Conservation (phyloP, 1,140 invertebrate species). For the Trichogramma pretiosum region DNA sequence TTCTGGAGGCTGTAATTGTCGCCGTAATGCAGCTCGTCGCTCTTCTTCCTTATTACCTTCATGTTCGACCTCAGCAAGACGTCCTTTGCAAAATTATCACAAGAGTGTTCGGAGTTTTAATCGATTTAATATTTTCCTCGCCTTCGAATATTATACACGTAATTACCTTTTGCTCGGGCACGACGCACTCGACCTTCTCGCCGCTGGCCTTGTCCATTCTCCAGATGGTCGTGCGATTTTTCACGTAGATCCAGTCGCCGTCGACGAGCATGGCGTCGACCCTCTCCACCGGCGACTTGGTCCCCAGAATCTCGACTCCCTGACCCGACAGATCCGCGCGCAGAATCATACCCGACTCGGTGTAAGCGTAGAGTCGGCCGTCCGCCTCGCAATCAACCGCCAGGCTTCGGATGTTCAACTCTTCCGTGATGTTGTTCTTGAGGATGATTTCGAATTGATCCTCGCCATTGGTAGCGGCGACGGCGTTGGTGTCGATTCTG, state of each 20-base stretch:
- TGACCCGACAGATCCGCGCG: background rate
- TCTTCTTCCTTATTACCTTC: background rate
- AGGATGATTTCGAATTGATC: background rate
- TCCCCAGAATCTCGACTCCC: background rate
- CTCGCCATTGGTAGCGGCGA: background rate
- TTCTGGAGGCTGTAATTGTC: background rate
- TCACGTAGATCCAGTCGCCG: background rate
- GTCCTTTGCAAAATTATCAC: too few species aligned
- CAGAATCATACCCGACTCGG: background rate
- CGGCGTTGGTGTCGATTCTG: background rate
- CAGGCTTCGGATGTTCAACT: background rate
- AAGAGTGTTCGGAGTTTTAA: too few species aligned
- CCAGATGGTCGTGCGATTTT: conserved; percentile 3
- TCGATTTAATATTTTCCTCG: too few species aligned
- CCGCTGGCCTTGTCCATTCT: background rate
- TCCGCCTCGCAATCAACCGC: background rate
- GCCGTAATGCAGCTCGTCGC: background rate
- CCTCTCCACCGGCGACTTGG: background rate
- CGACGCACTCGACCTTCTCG: background rate
- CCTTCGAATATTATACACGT: too few species aligned
- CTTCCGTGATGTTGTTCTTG: background rate
- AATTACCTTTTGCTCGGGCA: background rate
- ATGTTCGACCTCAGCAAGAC: background rate
- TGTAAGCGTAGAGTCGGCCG: conserved; percentile 1
- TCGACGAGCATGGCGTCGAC: background rate